Evolutionary conservation across 2,113 vertebrate genomes (phyloP).

Genomic region (Pithys albifrons): DNA sequence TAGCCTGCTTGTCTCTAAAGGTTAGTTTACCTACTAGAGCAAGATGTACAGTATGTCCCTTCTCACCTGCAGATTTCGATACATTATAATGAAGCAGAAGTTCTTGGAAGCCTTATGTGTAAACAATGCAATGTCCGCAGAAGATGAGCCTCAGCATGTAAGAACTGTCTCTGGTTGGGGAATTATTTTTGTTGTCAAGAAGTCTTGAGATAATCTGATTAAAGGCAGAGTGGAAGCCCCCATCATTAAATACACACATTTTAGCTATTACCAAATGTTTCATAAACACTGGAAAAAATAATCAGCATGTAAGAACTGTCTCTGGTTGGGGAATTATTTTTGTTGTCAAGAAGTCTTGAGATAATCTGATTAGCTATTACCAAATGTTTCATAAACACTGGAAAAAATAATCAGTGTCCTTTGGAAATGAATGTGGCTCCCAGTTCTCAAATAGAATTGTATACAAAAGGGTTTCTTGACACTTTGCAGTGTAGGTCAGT

Average conservation of each 20-base stretch:
- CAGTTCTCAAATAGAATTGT: not conserved
- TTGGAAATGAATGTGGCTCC: not conserved
- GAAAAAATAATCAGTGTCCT: not conserved
- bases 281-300: not conserved
- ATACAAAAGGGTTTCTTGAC: not conserved
- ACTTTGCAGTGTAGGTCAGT: not conserved
- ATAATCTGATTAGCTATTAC: too few species aligned
- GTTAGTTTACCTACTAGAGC: not conserved
- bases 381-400: not conserved
- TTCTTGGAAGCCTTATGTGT: slow-evolving; percentile 97
- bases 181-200: slow-evolving; percentile 2
- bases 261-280: not conserved
- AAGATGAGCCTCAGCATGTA: slow-evolving; percentile 93
- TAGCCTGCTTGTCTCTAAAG: not conserved
- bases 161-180: slow-evolving; percentile 66
- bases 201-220: not conserved
- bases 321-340: too few species aligned
- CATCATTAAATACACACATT: not conserved
- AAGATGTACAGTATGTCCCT: not conserved
- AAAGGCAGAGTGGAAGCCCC: not conserved
- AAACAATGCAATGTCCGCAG: slow-evolving; percentile 96
- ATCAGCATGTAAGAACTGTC: too few species aligned
- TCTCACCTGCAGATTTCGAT: slow-evolving; percentile 86
- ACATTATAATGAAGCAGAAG: slow-evolving; percentile 95
- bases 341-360: too few species aligned